A percentile compares a stretch with the other conserved stretches of the same genome.
These are phyloP conservation scores for Drosophila meridiana DNA, from an alignment of 2,888 invertebrate genomes.

Conservation along the genomic window DNA sequence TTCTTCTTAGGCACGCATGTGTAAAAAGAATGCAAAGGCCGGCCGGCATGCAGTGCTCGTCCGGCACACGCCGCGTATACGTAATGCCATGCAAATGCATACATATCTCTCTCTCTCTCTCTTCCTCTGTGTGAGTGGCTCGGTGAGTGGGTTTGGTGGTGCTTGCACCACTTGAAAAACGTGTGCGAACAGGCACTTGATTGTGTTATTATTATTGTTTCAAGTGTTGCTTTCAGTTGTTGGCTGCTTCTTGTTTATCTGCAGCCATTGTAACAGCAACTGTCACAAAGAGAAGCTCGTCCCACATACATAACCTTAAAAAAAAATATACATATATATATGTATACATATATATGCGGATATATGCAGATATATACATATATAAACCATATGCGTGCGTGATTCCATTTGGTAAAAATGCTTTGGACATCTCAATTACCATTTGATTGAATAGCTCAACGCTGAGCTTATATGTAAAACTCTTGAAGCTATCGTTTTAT, in stretches of 20 bases:
- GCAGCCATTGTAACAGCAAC: conserved; percentile 71
- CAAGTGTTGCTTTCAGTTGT: conserved; percentile 74
- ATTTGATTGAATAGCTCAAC: neutral
- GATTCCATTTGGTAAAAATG: too few species aligned
- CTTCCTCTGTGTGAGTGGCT: neutral
- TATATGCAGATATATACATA: too few species aligned
- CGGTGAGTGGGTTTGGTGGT: conserved; percentile 25
- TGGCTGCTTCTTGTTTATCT: conserved; percentile 66
- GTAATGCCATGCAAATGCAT: conserved; percentile 67
- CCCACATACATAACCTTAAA: neutral
- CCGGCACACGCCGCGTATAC: conserved; percentile 62
- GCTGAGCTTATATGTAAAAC: too few species aligned
- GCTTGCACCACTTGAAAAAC: conserved; percentile 57
- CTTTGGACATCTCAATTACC: neutral
- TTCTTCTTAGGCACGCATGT: conserved; percentile 73
- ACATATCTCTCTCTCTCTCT: conserved; percentile 1
- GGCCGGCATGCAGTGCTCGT: conserved; percentile 32
- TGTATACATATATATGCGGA: neutral
- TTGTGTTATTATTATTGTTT: conserved; percentile 80
- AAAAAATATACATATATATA: neutral
- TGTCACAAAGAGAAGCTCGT: conserved; percentile 45
- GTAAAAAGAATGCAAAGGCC: conserved; percentile 68
- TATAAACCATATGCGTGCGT: neutral
- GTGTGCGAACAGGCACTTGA: conserved; percentile 79
- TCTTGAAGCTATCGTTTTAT: neutral